These are phyloP conservation scores for Dynastes tityus DNA, from an alignment of 2,888 invertebrate genomes.

Conservation along the genomic window DNA sequence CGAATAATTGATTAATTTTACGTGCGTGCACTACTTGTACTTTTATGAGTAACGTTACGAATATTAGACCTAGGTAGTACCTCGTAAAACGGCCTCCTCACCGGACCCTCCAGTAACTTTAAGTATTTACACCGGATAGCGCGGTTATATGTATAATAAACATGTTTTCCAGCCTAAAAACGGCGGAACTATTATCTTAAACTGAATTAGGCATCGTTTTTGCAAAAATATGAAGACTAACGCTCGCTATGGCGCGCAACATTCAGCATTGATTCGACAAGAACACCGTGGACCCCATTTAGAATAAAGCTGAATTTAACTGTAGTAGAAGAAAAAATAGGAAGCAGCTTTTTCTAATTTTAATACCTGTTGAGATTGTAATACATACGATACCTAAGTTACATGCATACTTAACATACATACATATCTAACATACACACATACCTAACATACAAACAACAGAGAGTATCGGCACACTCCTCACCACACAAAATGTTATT, in stretches of 20 bases:
- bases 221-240: constrained; percentile 9
- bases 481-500: too few relatives aligned
- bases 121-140: neutral
- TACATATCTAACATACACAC: too few relatives aligned
- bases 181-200: constrained; percentile 5
- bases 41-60: neutral
- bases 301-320: too few relatives aligned
- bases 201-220: constrained; percentile 13
- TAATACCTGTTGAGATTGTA: neutral
- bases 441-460: too few relatives aligned
- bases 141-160: constrained; percentile 13
- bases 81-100: neutral
- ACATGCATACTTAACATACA: too few relatives aligned
- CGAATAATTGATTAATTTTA: neutral
- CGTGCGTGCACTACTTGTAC: neutral
- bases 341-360: neutral
- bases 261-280: neutral
- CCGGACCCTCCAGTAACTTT: neutral
- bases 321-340: too few relatives aligned
- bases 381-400: neutral
- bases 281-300: too few relatives aligned
- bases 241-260: neutral
- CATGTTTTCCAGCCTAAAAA: neutral
- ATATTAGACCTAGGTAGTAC: neutral
- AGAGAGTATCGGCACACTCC: too few relatives aligned